Evolutionary conservation across 2,888 invertebrate species (phyloP), one percentile per base, ranked within the genome.

Genomic region (Clostera curtula): DNA sequence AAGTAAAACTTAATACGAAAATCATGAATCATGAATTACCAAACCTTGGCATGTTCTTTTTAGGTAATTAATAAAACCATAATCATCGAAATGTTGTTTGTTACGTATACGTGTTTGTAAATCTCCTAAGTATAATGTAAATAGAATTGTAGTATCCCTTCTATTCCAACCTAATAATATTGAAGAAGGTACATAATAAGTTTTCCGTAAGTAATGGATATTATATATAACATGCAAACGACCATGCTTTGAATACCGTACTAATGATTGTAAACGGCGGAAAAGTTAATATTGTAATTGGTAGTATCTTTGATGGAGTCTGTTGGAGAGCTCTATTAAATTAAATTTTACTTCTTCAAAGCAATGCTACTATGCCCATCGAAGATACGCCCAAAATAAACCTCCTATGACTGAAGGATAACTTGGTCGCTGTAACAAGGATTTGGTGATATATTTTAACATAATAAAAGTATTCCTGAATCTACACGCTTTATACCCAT

Each of bases 221-320:
- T 58, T 35, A 50, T 55, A n/a, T 42, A 45, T 49, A 50, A 63
- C 49, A 39, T 27, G 36, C 22, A 40, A 46, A 49, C 35, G 56
- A 46, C 60, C 58, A 67, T 58, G 61, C 75, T 76, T 79, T 52
- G 47, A 53, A 55, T n/a, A 59, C 65, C 72, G 27, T 50, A 49
- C 29, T 23, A 31, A 32, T 32, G 24, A 29, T 24, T 30, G 7
- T 22, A 26, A 12, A n/a, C n/a, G n/a, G n/a, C n/a, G n/a, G n/a
- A n/a, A 11, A 66, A 66, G 64, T 50, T 12, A 22, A 12, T 10
- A 31, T 58, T 27, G 15, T 35, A 30, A 38, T 44, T 44, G 37
- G 39, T 44, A 37, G 39, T 34, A 24, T 14, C 24, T 33, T 30
- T 47, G 27, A 12, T 35, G 24, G 25, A 48, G 45, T 31, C 44